A percentile compares a stretch with the other conserved stretches of the same genome.
phyloP scores from a whole-genome alignment of 2,113 vertebrate genomes.

The Psilopogon haemacephalus region DNA sequence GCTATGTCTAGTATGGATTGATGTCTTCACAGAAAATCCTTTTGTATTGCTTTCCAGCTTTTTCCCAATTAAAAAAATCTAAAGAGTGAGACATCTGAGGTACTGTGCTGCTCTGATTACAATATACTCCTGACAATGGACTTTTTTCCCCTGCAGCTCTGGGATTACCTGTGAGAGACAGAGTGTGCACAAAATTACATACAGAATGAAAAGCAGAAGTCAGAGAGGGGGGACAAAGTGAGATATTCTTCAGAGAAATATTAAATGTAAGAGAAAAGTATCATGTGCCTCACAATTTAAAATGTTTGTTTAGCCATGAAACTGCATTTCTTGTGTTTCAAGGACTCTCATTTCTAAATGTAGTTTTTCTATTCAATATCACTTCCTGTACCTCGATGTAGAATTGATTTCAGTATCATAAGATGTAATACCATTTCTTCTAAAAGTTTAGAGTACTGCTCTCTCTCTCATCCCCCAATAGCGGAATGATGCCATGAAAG shows the following conservation, averaged over 20 bases:
- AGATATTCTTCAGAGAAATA: not conserved
- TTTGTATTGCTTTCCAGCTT: not conserved
- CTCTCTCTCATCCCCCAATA: fast-evolving
- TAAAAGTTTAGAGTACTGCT: not conserved
- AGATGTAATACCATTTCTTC: not conserved
- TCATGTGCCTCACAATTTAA: not conserved
- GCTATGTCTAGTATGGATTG: not conserved
- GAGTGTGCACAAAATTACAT: not conserved
- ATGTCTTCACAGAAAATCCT: not conserved
- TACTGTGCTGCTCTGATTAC: not conserved
- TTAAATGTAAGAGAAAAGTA: not conserved
- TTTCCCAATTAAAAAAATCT: not conserved
- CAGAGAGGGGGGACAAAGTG: no score
- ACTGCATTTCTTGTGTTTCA: not conserved
- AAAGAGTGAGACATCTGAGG: not conserved
- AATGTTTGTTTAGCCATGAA: not conserved
- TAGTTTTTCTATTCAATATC: not conserved
- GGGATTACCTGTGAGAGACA: not conserved
- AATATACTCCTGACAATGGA: not conserved
- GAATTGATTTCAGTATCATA: not conserved
- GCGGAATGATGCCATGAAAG: not conserved
- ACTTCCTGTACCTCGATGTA: not conserved
- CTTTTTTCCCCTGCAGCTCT: not conserved
- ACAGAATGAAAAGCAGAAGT: not conserved
- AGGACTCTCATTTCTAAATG: not conserved